Base-by-base conservation (phyloP, 2,888 invertebrate genomes). In the Hydrotaea diabolus region DNA sequence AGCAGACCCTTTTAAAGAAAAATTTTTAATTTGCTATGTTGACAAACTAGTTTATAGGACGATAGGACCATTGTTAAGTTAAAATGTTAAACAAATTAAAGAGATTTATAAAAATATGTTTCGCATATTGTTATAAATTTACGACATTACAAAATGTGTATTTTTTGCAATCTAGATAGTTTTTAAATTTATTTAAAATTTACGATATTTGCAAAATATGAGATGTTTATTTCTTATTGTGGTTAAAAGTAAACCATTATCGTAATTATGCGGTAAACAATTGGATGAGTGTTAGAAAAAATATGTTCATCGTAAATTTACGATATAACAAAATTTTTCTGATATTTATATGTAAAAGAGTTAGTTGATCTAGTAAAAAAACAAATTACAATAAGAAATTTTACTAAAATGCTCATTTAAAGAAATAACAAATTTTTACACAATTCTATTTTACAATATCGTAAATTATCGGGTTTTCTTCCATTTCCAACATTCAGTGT, bases 401-500 rank as follows among this genome's bases (percentile, higher is more conserved):
- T 36, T 36, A 36, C 36, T 3, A 36, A 36, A 36, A 36, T 36
- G 8, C 8, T 36, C 36, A 36, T 8, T 36, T 36, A 36, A 36
- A 36, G 3, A 36, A 36, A 36, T 36, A 36, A 36, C 3, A 36
- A 8, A 36, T 36, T 36, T 36, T 36, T n/a, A n/a, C 31, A 31
- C 7, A 7, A 31, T 31, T 31, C 31, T 31, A n/a, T n/a, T 39
- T 39, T 39, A 39, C 9, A 3, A 39, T 39, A 71, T 49, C 15
- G 21, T 36, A 46, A 13, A 21, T 9, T 1, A 8, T 39, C 9
- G 39, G 39, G 39, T 62, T 71, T 62, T 46, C 72, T 19, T 3
- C 36, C 62, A 23, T 49, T 13, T 7, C 72, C 72, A 62, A 72
- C 83, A 76, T 78, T 76, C 79, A 82, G 66, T 23, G 31, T 1